Conservation (phyloP, 2,113 vertebrate genomes). For the Sminthopsis crassicaudata region DNA sequence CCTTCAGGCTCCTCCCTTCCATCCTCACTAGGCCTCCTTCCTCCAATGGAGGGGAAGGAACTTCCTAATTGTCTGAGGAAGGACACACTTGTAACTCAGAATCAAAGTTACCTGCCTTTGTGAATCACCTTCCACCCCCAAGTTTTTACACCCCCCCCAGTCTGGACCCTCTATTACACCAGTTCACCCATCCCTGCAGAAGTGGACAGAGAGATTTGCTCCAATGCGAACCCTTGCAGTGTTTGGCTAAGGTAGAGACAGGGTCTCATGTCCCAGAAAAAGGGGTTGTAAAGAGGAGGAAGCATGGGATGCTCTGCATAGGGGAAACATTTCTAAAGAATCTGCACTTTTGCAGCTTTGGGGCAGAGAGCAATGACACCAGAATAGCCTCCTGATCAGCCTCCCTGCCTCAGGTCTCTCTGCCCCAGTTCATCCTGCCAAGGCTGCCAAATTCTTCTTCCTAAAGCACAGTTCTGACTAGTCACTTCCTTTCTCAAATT, state of each 20-base stretch:
- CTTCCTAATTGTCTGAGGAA: background rate
- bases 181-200: background rate
- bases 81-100: background rate
- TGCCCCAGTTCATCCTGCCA: background rate
- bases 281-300: background rate
- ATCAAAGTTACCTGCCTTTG: background rate
- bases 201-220: background rate
- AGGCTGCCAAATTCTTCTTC: background rate
- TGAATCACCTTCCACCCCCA: background rate
- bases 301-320: background rate
- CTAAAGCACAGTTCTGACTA: background rate
- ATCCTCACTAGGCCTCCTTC: background rate
- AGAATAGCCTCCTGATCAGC: background rate
- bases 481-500: background rate
- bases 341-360: background rate
- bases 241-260: background rate
- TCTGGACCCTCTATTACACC: background rate
- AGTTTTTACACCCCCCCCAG: background rate
- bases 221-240: background rate
- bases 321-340: background rate
- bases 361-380: background rate
- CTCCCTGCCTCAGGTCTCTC: conserved; percentile 48
- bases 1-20: conserved; percentile 12
- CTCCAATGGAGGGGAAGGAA: background rate
- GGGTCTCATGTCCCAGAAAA: background rate